These are phyloP conservation scores for Lepus timidus DNA, from an alignment of 2,113 vertebrate genomes.

Conservation along the genomic window DNA sequence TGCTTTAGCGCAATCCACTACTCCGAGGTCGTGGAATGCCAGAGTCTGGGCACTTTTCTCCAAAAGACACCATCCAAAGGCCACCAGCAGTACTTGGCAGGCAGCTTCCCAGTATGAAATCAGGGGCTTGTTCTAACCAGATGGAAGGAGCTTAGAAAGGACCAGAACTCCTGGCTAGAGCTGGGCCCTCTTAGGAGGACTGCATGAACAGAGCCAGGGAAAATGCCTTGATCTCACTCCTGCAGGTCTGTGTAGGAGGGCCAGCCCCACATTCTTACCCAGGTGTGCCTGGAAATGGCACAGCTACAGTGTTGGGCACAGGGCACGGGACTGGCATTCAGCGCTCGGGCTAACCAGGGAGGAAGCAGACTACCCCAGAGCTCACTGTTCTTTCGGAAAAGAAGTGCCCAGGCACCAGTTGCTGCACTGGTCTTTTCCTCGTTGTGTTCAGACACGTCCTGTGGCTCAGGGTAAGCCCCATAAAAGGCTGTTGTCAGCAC, in stretches of 20 bases:
- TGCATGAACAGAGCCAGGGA: rapidly evolving
- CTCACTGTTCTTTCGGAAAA: constrained; percentile 38
- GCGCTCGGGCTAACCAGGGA: neutral
- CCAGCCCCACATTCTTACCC: neutral
- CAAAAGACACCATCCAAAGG: neutral
- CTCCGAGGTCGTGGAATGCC: neutral
- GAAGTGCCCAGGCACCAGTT: constrained; percentile 30
- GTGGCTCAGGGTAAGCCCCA: constrained; percentile 71
- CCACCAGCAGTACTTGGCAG: neutral
- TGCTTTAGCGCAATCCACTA: neutral
- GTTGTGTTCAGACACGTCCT: constrained; percentile 84
- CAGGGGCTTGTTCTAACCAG: too few relatives aligned
- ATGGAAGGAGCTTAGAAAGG: neutral
- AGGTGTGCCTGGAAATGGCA: neutral
- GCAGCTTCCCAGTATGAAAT: neutral
- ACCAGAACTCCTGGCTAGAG: neutral
- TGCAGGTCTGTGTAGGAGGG: neutral
- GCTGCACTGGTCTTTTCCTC: constrained; percentile 76
- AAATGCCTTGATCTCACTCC: neutral
- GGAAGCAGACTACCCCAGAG: constrained; percentile 36
- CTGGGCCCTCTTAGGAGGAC: neutral
- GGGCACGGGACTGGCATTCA: neutral
- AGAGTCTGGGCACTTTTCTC: neutral
- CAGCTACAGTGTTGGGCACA: neutral
- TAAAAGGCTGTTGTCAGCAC: constrained; percentile 86